Evolutionary conservation across 2,113 vertebrate genomes (phyloP).

Genomic region (Regulus satrapa): DNA sequence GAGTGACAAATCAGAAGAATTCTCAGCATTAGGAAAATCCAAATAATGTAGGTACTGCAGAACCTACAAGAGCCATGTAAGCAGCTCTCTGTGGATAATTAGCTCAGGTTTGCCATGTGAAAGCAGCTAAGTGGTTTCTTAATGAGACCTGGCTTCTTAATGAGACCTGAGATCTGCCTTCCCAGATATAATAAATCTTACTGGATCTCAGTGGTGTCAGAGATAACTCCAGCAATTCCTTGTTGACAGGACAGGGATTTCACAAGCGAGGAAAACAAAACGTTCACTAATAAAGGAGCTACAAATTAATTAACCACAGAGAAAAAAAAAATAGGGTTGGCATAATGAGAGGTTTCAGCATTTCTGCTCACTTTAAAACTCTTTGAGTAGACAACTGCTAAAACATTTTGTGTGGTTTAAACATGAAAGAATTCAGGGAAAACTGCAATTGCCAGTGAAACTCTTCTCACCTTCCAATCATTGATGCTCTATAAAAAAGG

Average conservation of each 20-base stretch:
- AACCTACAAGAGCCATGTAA: neutral
- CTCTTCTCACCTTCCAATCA: neutral
- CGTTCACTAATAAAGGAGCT: neutral
- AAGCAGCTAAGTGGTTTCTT: neutral
- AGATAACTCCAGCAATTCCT: neutral
- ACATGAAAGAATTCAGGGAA: neutral
- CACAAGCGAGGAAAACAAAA: neutral
- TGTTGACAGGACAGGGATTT: neutral
- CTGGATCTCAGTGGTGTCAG: neutral
- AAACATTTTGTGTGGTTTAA: neutral
- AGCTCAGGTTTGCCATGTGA: neutral
- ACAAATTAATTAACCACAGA: neutral
- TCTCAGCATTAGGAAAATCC: neutral
- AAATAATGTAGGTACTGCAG: neutral
- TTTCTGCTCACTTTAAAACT: neutral
- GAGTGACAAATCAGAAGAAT: neutral
- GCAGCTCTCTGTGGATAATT: neutral
- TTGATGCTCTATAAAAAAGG: neutral
- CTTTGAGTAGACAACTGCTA: neutral
- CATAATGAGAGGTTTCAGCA: neutral
- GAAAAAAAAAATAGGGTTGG: neutral
- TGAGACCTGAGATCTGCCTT: neutral
- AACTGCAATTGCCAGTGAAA: neutral
- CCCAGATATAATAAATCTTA: neutral
- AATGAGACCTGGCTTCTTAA: neutral